Percentiles rank a stretch among this genome's conserved stretches.
These are phyloP conservation scores for Gymnocephalus cernua DNA, from an alignment of 2,113 vertebrate species.

Conservation along the genomic window DNA sequence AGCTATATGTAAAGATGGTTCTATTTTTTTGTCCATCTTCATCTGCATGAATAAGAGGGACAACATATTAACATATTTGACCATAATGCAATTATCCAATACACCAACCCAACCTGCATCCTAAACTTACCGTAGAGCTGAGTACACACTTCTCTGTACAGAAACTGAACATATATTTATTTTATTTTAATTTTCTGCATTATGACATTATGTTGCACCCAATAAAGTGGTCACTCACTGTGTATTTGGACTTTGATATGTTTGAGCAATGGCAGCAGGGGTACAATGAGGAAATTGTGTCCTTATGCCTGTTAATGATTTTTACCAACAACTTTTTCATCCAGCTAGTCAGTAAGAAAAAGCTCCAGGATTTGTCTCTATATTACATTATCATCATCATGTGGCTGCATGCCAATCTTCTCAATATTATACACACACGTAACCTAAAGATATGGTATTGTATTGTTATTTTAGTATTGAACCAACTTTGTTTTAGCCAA, in stretches of 20 bases:
- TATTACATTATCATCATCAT: background rate
- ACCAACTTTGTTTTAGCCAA: slow-evolving; percentile 93
- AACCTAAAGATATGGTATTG: background rate
- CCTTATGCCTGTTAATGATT: background rate
- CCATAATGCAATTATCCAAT: background rate
- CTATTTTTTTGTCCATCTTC: background rate
- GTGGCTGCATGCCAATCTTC: background rate
- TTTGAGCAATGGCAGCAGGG: background rate
- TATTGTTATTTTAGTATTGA: background rate
- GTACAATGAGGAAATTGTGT: background rate
- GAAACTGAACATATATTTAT: background rate
- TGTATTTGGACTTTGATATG: background rate
- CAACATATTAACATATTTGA: background rate
- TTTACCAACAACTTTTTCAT: background rate
- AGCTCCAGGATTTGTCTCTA: background rate
- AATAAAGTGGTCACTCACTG: background rate
- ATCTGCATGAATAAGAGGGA: background rate
- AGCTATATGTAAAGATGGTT: background rate
- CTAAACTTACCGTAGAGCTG: background rate
- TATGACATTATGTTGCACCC: background rate
- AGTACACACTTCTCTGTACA: background rate
- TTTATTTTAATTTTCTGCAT: background rate
- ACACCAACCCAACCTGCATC: background rate
- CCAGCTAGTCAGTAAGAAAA: background rate
- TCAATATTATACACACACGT: background rate